phyloP scores from a whole-genome alignment of 2,113 vertebrate species.

The Apodemus speciosus region DNA sequence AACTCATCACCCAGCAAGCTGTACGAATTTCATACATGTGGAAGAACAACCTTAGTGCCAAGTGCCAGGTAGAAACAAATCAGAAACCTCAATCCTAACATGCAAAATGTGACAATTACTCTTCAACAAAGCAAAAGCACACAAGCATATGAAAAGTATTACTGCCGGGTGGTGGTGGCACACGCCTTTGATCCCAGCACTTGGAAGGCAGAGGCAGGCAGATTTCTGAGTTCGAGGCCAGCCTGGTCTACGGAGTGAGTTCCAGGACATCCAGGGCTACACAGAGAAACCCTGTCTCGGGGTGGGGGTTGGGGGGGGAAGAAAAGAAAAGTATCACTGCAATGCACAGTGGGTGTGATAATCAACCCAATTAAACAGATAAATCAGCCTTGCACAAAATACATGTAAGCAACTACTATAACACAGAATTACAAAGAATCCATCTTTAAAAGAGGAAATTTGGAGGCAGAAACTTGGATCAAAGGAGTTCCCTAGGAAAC shows the following conservation, averaged over 20 bases:
- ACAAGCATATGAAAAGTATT: background rate
- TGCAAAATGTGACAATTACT: background rate
- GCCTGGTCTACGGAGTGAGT: no score
- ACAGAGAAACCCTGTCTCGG: no score
- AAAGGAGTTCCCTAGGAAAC: conserved; percentile 35
- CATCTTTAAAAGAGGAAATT: conserved; percentile 43
- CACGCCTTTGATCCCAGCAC: no score
- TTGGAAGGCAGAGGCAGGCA: no score
- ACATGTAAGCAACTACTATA: conserved; percentile 26
- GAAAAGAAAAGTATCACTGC: conserved; percentile 50
- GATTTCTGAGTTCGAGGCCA: no score
- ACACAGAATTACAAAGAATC: conserved; percentile 38
- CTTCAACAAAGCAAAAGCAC: conserved; percentile 58
- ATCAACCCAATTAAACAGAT: conserved; percentile 34
- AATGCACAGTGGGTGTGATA: background rate
- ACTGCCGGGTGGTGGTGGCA: no score
- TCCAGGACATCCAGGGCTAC: no score
- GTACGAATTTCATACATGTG: conserved; percentile 47
- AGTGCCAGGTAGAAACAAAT: conserved; percentile 38
- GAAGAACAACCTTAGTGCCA: background rate
- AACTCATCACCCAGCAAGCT: background rate
- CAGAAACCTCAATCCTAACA: conserved; percentile 44
- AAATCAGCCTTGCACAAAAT: background rate
- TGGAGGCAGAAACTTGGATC: conserved; percentile 38
- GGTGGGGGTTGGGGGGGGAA: no score